Evolutionary conservation across 1,140 invertebrate species (phyloP).

Genomic region (Trigoniulus corallinus): DNA sequence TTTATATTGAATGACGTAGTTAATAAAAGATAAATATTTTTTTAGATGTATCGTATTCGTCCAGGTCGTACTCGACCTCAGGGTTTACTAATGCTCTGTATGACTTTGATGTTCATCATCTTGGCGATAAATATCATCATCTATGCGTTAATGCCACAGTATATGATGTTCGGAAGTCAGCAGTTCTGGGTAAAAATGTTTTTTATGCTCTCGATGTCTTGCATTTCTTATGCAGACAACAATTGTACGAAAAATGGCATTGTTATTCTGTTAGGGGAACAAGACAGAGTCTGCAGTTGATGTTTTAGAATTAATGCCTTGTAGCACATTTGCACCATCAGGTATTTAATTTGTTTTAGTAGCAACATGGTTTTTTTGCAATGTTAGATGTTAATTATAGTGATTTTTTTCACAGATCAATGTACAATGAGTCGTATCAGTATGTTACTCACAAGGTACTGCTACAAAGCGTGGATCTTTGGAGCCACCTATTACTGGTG

Average conservation of each 20-base stretch:
- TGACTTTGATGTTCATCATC: slow-evolving; percentile 29
- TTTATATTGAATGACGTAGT: neutral
- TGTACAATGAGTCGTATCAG: slow-evolving; percentile 26
- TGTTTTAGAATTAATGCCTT: neutral
- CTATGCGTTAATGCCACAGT: slow-evolving; percentile 30
- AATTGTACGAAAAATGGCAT: neutral
- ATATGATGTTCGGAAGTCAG: slow-evolving; percentile 30
- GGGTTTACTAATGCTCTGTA: slow-evolving; percentile 27
- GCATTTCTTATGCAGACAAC: neutral
- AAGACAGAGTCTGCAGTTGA: too few relatives aligned
- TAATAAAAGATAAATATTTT: neutral
- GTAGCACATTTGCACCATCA: neutral
- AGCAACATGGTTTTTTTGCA: neutral
- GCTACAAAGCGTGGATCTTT: slow-evolving; percentile 33
- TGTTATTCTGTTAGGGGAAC: neutral
- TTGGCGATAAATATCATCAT: slow-evolving; percentile 29
- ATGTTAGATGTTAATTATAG: neutral
- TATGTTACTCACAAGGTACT: slow-evolving; percentile 25
- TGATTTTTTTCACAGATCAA: slow-evolving; percentile 15
- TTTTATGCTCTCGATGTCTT: too few relatives aligned
- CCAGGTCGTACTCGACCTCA: slow-evolving; percentile 23
- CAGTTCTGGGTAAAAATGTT: slow-evolving; percentile 16
- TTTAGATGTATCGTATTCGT: slow-evolving; percentile 9
- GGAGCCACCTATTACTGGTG: slow-evolving; percentile 29
- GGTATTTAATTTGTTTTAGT: neutral